These are phyloP conservation scores for Coptotermes formosanus DNA, from an alignment of 1,140 invertebrate genomes.

Conservation along the genomic window DNA sequence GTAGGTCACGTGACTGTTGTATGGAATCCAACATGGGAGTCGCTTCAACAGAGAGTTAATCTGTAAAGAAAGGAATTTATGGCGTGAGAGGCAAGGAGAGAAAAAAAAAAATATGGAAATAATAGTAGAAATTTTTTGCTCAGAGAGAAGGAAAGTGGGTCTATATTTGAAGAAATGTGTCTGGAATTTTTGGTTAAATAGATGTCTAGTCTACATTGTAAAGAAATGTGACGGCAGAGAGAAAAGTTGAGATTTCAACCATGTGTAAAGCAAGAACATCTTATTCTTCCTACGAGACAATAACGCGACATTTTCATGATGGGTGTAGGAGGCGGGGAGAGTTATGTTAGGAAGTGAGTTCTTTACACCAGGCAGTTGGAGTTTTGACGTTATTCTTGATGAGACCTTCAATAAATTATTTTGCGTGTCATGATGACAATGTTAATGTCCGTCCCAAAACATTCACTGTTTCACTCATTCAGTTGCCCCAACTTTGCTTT, in stretches of 20 bases:
- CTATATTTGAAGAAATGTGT: background rate
- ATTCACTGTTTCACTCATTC: background rate
- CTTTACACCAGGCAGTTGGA: background rate
- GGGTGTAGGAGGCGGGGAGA: background rate
- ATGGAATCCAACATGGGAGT: constrained; percentile 14
- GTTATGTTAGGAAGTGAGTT: background rate
- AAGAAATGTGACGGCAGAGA: background rate
- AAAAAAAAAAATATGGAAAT: background rate
- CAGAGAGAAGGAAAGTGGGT: background rate
- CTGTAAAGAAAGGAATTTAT: constrained; percentile 16
- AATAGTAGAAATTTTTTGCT: background rate
- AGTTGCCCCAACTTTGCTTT: no score
- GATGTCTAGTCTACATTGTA: background rate
- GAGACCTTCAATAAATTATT: background rate
- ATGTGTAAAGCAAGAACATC: background rate
- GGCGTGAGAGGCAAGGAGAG: background rate
- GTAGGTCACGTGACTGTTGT: background rate
- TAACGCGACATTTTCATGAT: background rate
- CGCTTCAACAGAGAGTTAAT: background rate
- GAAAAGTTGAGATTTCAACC: constrained; percentile 11
- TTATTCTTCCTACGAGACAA: background rate
- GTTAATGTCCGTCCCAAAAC: background rate
- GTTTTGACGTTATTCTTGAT: background rate
- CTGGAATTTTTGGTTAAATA: constrained; percentile 7
- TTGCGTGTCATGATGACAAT: background rate